Percentiles rank a stretch among this genome's conserved stretches.
phyloP scores from a whole-genome alignment of 2,888 invertebrate species.

The Marronus borbonicus region DNA sequence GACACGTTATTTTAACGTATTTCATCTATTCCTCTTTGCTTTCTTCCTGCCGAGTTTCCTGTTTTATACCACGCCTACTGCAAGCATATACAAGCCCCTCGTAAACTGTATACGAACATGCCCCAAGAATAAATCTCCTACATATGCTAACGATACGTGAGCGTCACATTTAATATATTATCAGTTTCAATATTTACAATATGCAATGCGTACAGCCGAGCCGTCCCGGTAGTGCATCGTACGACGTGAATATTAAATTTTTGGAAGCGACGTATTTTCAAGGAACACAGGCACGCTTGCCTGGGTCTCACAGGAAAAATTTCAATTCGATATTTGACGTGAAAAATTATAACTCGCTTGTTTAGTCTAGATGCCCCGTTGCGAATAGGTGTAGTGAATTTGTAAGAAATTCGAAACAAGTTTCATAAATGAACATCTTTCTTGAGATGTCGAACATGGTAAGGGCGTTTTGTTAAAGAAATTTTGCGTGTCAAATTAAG shows the following conservation, averaged over 20 bases:
- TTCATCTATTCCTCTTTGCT: background rate
- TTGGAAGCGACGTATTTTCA: constrained; percentile 16
- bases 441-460: no score
- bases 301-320: background rate
- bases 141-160: constrained; percentile 45
- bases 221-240: constrained; percentile 21
- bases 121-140: constrained; percentile 37
- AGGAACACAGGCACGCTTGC: background rate
- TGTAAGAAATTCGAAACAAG: no score
- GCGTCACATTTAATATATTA: constrained; percentile 51
- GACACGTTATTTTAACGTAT: background rate
- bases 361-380: no score
- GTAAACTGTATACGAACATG: constrained; percentile 38
- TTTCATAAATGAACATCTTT: no score
- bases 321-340: constrained; percentile 11
- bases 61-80: background rate
- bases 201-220: constrained; percentile 7
- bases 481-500: no score
- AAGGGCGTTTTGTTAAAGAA: no score
- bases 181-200: constrained; percentile 51
- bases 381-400: no score
- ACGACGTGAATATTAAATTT: constrained; percentile 47
- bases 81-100: background rate
- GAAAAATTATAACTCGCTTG: background rate
- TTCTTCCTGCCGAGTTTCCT: background rate